Base-by-base conservation (phyloP, 2,113 vertebrate genomes). In the Jaculus jaculus region DNA sequence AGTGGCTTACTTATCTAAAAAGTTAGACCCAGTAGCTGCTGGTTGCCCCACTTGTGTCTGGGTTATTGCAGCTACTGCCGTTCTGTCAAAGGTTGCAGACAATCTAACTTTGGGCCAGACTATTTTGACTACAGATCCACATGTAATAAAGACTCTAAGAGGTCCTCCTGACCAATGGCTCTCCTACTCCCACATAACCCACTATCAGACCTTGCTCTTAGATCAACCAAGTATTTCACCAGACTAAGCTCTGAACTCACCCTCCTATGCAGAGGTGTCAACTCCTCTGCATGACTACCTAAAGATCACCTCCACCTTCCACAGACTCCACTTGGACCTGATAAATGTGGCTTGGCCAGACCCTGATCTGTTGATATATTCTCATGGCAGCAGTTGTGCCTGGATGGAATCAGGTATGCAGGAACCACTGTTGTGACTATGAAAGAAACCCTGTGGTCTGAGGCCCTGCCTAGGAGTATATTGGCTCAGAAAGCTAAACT, bases 181-280 rank as follows among this genome's bases (percentile, higher is more conserved):
- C 18, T 39, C 34, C 4, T 47, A 63, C 34, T 30, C 68, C 23
- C 10, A 34, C 4, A 2, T 61, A 16, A 61, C 77, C 9, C 65
- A 26, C 37, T 81, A 61, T 30, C 77, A 61, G 42, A 5, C n/a
- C 4, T 8, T 71, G 2, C 3, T 71, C 0, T 26, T 39, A 7
- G 24, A 21, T 11, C 28, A 78, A 12, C 42, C 30, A 63, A 54
- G 21, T 69, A 3, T n/a, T n/a, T 8, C 3, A 17, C 37, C 37
- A 18, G 17, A 23, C 9, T 17, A 21, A 8, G 13, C 23, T 7
- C 32, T 73, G 1, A 85, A 73, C 32, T 23, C 68, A 9, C 21
- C 68, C 5, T 18, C 68, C 5, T 47, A 20, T 15, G 1, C 5
- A 6, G 13, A 77, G 0, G 10, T 3, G 1, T 3, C 54, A 2